Evolutionary conservation across 2,888 invertebrate species (phyloP).

Genomic region (Melieria picta): DNA sequence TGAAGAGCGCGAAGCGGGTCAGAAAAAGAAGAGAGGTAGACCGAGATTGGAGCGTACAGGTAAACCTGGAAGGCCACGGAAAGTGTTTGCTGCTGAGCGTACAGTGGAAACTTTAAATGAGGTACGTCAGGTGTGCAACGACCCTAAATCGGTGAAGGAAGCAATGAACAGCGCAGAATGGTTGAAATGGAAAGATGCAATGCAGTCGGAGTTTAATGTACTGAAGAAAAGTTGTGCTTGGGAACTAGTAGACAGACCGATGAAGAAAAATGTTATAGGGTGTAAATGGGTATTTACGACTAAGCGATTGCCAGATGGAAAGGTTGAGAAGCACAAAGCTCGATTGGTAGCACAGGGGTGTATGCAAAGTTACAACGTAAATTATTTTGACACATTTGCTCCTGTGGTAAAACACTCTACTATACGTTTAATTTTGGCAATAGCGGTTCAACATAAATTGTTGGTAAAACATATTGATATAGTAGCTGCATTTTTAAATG

Average conservation of each 20-base stretch:
- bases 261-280: slow-evolving; percentile 2
- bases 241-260: slow-evolving; percentile 34
- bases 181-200: slow-evolving; percentile 20
- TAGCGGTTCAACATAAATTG: slow-evolving; percentile 17
- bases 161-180: slow-evolving; percentile 11
- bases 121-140: neutral
- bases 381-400: slow-evolving; percentile 2
- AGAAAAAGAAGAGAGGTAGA: slow-evolving; percentile 23
- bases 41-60: slow-evolving; percentile 29
- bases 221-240: slow-evolving; percentile 46
- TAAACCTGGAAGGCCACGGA: slow-evolving; percentile 34
- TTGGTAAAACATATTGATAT: slow-evolving; percentile 23
- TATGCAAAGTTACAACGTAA: neutral
- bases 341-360: slow-evolving; percentile 15
- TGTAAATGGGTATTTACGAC: slow-evolving; percentile 13
- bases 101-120: neutral
- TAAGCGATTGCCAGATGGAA: slow-evolving; percentile 2
- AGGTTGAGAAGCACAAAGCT: slow-evolving; percentile 14
- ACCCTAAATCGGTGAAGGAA: slow-evolving; percentile 24
- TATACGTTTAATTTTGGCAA: slow-evolving; percentile 12
- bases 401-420: slow-evolving; percentile 8
- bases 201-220: slow-evolving; percentile 20
- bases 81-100: slow-evolving; percentile 21
- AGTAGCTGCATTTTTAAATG: slow-evolving; percentile 6
- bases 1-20: neutral